phyloP scores from a whole-genome alignment of 2,888 invertebrate species.

The Sialis lutaria region DNA sequence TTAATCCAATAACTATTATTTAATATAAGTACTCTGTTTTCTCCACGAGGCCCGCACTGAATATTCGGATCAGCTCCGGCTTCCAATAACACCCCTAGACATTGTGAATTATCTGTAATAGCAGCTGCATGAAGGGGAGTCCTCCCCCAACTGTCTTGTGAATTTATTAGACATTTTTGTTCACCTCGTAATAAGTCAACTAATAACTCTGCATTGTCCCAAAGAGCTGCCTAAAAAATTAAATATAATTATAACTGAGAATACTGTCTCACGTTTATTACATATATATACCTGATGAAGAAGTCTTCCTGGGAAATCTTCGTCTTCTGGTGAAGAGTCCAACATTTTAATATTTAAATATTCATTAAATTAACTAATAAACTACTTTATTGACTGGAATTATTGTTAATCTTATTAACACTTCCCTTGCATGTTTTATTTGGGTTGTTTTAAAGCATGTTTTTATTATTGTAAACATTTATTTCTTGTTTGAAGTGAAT shows the following conservation, averaged over 20 bases:
- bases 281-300: slow-evolving; percentile 46
- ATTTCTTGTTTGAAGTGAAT: too few species aligned
- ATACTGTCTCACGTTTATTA: neutral
- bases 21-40: slow-evolving; percentile 35
- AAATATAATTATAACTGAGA: neutral
- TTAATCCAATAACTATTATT: neutral
- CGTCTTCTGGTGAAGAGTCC: slow-evolving; percentile 64
- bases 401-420: neutral
- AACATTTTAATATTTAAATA: slow-evolving; percentile 23
- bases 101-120: slow-evolving; percentile 56
- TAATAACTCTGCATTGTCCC: slow-evolving; percentile 78
- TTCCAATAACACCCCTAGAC: slow-evolving; percentile 50
- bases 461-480: too few species aligned
- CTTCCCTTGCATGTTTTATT: too few species aligned
- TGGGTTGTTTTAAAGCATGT: neutral
- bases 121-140: slow-evolving; percentile 73
- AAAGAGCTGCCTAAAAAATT: slow-evolving; percentile 53
- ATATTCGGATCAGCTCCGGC: slow-evolving; percentile 57
- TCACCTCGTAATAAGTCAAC: slow-evolving; percentile 61
- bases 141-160: slow-evolving; percentile 55
- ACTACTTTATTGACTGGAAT: neutral
- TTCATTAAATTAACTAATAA: neutral
- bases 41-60: slow-evolving; percentile 46
- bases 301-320: slow-evolving; percentile 59
- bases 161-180: slow-evolving; percentile 40